phyloP scores from a whole-genome alignment of 2,113 vertebrate genomes.

The human (Homo sapiens) region GRCh38 chr1:71642501-71643000 shows the following conservation, averaged over 20 bases:
- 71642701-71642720: neutral
- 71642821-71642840: neutral
- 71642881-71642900: neutral
- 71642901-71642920: neutral
- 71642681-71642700: neutral
- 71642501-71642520: neutral
- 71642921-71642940: neutral
- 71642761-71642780: neutral
- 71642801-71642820: conserved; percentile 12
- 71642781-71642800: neutral
- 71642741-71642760: neutral
- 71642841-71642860: conserved; percentile 7
- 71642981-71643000: neutral
- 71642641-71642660: neutral
- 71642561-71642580: neutral
- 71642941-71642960: neutral
- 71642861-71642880: neutral
- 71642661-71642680: neutral
- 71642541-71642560: neutral
- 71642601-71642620: neutral
- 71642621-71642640: neutral
- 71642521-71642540: neutral
- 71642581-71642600: neutral
- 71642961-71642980: neutral
- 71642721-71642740: neutral